Conservation (phyloP, 2,888 invertebrate genomes). For the Helicoverpa assulta region DNA sequence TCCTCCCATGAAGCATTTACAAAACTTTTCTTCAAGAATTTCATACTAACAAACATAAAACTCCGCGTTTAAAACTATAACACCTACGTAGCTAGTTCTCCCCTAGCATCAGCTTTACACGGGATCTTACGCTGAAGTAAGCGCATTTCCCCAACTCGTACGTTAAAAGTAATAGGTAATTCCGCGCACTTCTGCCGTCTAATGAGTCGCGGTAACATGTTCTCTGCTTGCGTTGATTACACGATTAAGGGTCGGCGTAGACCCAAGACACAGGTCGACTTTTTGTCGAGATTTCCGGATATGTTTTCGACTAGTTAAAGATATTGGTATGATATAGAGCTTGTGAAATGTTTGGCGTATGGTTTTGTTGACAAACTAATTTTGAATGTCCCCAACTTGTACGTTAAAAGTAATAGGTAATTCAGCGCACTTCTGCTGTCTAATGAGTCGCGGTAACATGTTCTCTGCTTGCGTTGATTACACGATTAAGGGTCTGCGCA, state of each 20-base stretch:
- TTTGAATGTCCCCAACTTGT: constrained; percentile 6
- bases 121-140: constrained; percentile 24
- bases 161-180: constrained; percentile 62
- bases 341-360: no score
- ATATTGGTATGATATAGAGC: no score
- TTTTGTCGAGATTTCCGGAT: constrained; percentile 20
- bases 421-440: constrained; percentile 48
- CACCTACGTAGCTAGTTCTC: constrained; percentile 7
- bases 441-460: constrained; percentile 48
- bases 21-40: no score
- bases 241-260: constrained; percentile 14
- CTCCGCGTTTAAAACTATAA: constrained; percentile 21
- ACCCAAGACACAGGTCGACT: neutral
- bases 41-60: constrained; percentile 13
- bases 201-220: constrained; percentile 47
- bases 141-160: constrained; percentile 40
- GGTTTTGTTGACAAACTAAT: no score
- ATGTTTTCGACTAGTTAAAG: neutral
- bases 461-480: constrained; percentile 46
- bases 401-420: constrained; percentile 60
- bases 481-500: constrained; percentile 14
- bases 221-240: constrained; percentile 45
- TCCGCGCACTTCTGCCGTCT: constrained; percentile 44
- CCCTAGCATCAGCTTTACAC: constrained; percentile 32
- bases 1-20: no score